Evolutionary conservation across 2,888 invertebrate species (phyloP), one percentile per base, ranked within the genome.

Genomic region (Archips xylosteana): DNA sequence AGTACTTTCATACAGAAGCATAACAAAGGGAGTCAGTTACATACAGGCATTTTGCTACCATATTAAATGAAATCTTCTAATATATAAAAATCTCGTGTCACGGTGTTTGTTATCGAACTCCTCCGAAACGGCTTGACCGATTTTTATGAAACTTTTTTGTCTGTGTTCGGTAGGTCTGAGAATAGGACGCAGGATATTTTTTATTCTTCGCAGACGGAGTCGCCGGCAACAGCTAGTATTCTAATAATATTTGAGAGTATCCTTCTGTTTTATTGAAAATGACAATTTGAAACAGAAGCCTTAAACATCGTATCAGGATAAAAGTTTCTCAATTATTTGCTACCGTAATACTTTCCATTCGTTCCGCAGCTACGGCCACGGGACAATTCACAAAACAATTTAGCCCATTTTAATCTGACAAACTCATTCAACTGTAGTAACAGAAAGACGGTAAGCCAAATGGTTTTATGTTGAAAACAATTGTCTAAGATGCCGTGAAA

Each of bases 401-500:
- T 61, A 61, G 70, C 70, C 65, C 68, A 60, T 69, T 74, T 60
- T 82, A 81, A 80, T 81, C 76, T 78, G 76, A 76, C 75, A 77
- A 77, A 77, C 77, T 70, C 76, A 75, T 78, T 77, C 75, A 75
- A 74, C 77, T 78, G 76, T 81, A 77, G 76, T 74, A 80, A 80
- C 80, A 79, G 76, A 81, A 82, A 79, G 80, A 80, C 80, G 79
- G 80, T 68, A 68, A 77, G 78, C 79, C 77, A 81, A 84, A 87
- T 85, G 82, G 84, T 82, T 87, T 88, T 81, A 81, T 84, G 83
- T 83, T 85, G 83, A 81, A 82, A 85, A 82, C 83, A 83, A 86
- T 87, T 81, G 83, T 82, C 79, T 79, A 81, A 82, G 82, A 82
- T 81, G 84, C 79, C 72, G 78, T 74, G 75, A 77, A 78, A 78